Percentiles rank a stretch among this genome's conserved stretches.
phyloP scores from a whole-genome alignment of 1,140 invertebrate genomes.

The Apis mellifera region DNA sequence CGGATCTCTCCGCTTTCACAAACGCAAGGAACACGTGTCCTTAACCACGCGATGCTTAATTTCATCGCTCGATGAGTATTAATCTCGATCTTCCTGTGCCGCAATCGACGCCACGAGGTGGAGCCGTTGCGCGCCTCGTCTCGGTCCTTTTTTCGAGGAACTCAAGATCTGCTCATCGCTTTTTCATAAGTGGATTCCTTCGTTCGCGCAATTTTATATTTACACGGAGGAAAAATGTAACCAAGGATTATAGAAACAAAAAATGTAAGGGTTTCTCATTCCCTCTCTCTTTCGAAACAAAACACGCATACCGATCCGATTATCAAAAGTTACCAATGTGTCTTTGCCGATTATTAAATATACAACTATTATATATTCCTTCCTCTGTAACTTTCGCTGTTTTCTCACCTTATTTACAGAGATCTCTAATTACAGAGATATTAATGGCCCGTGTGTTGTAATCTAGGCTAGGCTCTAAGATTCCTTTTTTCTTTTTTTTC shows the following conservation, averaged over 20 bases:
- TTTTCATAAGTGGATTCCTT: too few relatives aligned
- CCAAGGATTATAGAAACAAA: too few relatives aligned
- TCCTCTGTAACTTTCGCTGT: not conserved
- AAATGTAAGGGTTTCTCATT: too few relatives aligned
- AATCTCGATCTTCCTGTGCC: constrained; percentile 19
- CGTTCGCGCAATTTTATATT: constrained; percentile 14
- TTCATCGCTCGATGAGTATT: constrained; percentile 8
- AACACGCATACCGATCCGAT: constrained; percentile 55
- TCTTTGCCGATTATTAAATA: not conserved
- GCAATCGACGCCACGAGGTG: not conserved
- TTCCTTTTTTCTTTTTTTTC: not conserved
- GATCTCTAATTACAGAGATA: constrained; percentile 61
- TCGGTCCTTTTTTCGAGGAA: too few relatives aligned
- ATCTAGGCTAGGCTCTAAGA: too few relatives aligned
- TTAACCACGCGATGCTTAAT: not conserved
- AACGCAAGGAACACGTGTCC: constrained; percentile 30
- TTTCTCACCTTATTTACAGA: constrained; percentile 8
- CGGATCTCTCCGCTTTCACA: constrained; percentile 20
- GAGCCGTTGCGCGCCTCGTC: too few relatives aligned
- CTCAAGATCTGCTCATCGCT: not conserved
- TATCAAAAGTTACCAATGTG: too few relatives aligned
- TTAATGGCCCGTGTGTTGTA: constrained; percentile 53
- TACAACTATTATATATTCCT: too few relatives aligned
- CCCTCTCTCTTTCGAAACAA: too few relatives aligned
- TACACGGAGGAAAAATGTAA: not conserved